phyloP scores from a whole-genome alignment of 2,888 invertebrate genomes.

The Loripinus fragilis region DNA sequence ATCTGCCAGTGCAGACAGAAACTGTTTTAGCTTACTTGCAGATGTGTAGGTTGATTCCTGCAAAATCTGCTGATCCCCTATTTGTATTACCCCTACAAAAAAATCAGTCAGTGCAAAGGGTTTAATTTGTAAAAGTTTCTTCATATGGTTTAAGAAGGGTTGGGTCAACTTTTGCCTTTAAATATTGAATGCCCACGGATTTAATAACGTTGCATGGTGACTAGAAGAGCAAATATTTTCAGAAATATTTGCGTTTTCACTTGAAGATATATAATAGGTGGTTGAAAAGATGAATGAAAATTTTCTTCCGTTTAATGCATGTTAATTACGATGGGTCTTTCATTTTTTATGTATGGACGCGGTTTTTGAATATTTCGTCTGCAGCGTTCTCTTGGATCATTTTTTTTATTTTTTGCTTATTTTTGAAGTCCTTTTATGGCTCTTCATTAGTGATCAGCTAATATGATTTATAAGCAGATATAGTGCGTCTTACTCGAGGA shows the following conservation, averaged over 20 bases:
- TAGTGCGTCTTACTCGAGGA: too few species aligned
- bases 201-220: not conserved
- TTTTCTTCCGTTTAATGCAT: too few species aligned
- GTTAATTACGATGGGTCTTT: too few species aligned
- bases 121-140: not conserved
- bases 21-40: not conserved
- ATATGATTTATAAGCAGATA: too few species aligned
- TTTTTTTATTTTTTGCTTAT: too few species aligned
- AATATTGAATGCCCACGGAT: not conserved
- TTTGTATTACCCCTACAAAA: not conserved
- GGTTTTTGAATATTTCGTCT: too few species aligned
- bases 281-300: too few species aligned
- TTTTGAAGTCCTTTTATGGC: too few species aligned
- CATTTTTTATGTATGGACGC: too few species aligned
- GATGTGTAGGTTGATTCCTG: not conserved
- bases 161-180: not conserved
- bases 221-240: not conserved
- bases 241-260: not conserved
- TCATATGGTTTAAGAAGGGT: not conserved
- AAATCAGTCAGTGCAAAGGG: not conserved
- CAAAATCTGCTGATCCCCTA: not conserved
- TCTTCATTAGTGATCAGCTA: too few species aligned
- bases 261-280: not conserved
- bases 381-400: too few species aligned
- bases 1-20: conserved; percentile 14